A percentile compares a stretch with the other conserved stretches of the same genome.
These are phyloP conservation scores for Centrocercus urophasianus DNA, from an alignment of 2,113 vertebrate species.

Conservation along the genomic window DNA sequence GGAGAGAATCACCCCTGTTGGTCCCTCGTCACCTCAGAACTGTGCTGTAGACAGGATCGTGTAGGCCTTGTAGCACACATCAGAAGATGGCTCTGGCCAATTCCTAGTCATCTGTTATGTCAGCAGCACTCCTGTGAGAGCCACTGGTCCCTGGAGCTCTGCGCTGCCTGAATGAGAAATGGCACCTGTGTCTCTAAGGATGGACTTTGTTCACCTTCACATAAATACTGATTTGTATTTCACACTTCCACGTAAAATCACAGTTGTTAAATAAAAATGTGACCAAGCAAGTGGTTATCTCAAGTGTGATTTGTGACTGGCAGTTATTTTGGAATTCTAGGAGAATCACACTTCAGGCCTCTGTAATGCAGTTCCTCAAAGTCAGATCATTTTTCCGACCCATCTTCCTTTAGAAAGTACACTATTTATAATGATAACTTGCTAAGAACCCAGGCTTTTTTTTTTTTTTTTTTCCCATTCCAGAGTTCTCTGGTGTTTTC, in stretches of 20 bases:
- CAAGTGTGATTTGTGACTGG: background rate
- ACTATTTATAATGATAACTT: background rate
- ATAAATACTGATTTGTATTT: background rate
- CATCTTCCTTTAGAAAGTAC: background rate
- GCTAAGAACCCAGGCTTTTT: background rate
- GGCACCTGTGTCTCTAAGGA: background rate
- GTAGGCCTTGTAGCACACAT: background rate
- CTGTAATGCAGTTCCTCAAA: rapidly evolving
- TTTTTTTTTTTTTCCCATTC: background rate
- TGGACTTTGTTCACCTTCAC: background rate
- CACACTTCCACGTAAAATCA: background rate
- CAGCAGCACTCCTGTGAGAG: background rate
- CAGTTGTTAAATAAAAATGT: background rate
- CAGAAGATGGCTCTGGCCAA: background rate
- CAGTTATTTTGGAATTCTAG: background rate
- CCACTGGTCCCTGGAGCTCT: background rate
- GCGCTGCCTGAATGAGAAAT: background rate
- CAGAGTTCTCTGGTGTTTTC: background rate
- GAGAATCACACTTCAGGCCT: rapidly evolving
- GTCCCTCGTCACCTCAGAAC: background rate
- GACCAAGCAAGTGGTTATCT: background rate
- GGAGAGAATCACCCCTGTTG: rapidly evolving
- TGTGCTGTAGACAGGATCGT: background rate
- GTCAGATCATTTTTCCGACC: background rate
- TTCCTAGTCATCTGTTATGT: background rate